These are phyloP conservation scores for Drosophila ficusphila DNA, from an alignment of 1,140 invertebrate genomes.

Conservation along the genomic window DNA sequence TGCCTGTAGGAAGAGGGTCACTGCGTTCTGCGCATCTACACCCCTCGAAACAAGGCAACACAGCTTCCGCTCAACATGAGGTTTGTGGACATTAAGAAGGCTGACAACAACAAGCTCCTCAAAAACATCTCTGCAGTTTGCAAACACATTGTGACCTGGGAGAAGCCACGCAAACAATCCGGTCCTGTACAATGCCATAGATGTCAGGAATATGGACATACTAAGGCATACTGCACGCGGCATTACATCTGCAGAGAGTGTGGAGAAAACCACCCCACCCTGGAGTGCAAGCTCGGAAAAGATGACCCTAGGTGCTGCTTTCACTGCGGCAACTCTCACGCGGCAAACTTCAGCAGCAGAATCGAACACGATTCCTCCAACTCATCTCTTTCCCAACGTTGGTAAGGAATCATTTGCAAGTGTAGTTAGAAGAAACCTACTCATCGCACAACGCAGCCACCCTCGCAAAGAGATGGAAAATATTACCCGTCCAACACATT, in stretches of 20 bases:
- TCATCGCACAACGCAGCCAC: not conserved
- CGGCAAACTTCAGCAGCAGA: not conserved
- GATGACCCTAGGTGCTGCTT: too few species aligned
- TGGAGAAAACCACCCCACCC: not conserved
- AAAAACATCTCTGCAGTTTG: not conserved
- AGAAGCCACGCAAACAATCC: constrained; percentile 2
- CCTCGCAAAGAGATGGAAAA: not conserved
- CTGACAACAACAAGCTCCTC: not conserved
- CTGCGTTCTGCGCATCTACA: too few species aligned
- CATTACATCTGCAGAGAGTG: not conserved
- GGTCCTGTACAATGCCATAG: not conserved
- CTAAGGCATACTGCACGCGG: not conserved
- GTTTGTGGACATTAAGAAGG: not conserved
- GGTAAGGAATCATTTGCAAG: constrained; percentile 6
- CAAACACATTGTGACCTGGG: not conserved
- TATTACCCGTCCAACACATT: not conserved
- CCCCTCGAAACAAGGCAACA: not conserved
- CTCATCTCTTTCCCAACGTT: not conserved
- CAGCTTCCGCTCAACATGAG: not conserved
- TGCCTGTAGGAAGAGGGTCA: too few species aligned
- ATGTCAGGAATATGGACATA: not conserved
- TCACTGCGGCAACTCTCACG: too few species aligned
- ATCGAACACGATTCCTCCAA: not conserved
- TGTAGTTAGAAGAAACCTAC: not conserved
- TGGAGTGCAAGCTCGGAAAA: too few species aligned